Evolutionary conservation across 2,888 invertebrate species (phyloP).

Genomic region (Chymomyza caudatula): DNA sequence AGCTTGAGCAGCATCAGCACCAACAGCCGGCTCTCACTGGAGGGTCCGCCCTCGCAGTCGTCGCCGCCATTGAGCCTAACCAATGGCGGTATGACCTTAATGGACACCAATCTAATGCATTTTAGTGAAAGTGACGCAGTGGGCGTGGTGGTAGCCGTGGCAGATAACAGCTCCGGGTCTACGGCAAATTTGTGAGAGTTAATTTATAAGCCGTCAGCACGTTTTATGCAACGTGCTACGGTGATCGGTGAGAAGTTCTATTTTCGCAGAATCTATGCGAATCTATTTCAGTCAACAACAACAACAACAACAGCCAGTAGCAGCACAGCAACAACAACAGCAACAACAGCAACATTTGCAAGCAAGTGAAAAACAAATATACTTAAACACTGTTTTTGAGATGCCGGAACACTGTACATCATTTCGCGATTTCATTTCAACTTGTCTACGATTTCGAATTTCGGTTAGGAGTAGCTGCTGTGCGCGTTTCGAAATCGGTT

Average conservation of each 20-base stretch:
- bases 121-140: conserved; percentile 80
- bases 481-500: too few relatives aligned
- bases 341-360: background rate
- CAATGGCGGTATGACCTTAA: conserved; percentile 74
- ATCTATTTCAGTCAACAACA: conserved; percentile 51
- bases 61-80: conserved; percentile 86
- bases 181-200: conserved; percentile 73
- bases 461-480: too few relatives aligned
- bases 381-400: too few relatives aligned
- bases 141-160: conserved; percentile 19
- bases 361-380: background rate
- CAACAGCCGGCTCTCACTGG: conserved; percentile 86
- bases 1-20: conserved; percentile 92
- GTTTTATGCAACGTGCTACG: conserved; percentile 41
- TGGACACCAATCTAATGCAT: conserved; percentile 82
- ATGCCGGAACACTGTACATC: too few relatives aligned
- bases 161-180: conserved; percentile 6
- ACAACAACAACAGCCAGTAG: background rate
- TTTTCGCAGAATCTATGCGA: conserved; percentile 63
- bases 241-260: conserved; percentile 58
- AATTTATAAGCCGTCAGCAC: conserved; percentile 60
- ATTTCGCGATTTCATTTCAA: too few relatives aligned
- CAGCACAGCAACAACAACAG: background rate
- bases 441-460: too few relatives aligned
- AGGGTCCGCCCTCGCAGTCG: conserved; percentile 82